phyloP scores from a whole-genome alignment of 2,888 invertebrate genomes.

The Synergus itoensis region DNA sequence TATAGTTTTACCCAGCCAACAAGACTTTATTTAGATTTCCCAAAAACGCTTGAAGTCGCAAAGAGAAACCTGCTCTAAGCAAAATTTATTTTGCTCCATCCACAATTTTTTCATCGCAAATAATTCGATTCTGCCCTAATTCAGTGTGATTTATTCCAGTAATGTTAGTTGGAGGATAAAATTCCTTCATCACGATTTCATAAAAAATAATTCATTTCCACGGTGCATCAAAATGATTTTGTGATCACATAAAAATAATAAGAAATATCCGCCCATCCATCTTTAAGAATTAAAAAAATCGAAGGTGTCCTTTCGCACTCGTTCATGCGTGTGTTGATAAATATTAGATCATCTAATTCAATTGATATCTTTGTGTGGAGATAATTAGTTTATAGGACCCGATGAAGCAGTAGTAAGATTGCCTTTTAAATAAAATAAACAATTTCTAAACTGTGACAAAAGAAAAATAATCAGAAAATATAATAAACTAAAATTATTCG shows the following conservation, averaged over 20 bases:
- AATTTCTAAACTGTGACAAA: too few relatives aligned
- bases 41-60: not conserved
- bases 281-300: not conserved
- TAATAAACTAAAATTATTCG: too few relatives aligned
- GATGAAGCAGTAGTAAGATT: slow-evolving; percentile 21
- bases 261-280: slow-evolving; percentile 32
- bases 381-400: not conserved
- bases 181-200: not conserved
- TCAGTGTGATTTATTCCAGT: not conserved
- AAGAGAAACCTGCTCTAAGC: not conserved
- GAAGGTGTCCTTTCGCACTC: not conserved
- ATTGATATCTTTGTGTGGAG: not conserved
- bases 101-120: not conserved
- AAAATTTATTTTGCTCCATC: not conserved
- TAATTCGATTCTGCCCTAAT: not conserved
- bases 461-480: too few relatives aligned
- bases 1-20: not conserved
- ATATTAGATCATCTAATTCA: not conserved
- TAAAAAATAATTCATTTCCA: not conserved
- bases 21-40: not conserved
- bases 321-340: slow-evolving; percentile 1
- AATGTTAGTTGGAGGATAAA: not conserved
- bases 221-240: slow-evolving; percentile 28
- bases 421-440: not conserved
- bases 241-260: slow-evolving; percentile 7